These are phyloP conservation scores for Pithecia hirsuta DNA, from an alignment of 2,797 vertebrate genomes.

Conservation along the genomic window DNA sequence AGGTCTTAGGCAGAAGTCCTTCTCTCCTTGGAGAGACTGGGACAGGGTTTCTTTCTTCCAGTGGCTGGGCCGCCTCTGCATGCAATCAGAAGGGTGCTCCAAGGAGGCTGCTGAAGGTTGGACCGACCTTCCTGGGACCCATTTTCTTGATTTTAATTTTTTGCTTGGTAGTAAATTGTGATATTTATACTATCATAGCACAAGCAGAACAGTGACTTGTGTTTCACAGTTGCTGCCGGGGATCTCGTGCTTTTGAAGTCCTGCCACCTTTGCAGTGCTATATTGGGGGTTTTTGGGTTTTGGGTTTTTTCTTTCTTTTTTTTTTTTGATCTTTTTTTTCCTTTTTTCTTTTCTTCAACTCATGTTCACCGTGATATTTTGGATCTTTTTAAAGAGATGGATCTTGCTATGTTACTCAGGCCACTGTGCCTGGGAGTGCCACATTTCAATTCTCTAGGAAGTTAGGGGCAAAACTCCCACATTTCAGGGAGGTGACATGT, in stretches of 20 bases:
- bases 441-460: not conserved
- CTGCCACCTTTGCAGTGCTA: not conserved
- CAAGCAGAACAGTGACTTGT: not conserved
- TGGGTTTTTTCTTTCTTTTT: too few relatives aligned
- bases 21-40: accelerated
- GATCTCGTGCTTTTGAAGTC: not conserved
- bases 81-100: not conserved
- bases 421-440: not conserved
- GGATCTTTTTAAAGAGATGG: too few relatives aligned
- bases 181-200: not conserved
- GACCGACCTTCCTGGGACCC: not conserved
- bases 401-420: too few relatives aligned
- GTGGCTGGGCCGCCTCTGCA: not conserved
- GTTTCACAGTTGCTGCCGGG: not conserved
- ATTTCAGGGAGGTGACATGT: not conserved
- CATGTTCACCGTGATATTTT: too few relatives aligned
- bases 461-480: not conserved
- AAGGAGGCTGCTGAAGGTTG: not conserved
- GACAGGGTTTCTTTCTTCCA: not conserved
- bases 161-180: not conserved
- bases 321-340: too few relatives aligned
- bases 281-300: too few relatives aligned
- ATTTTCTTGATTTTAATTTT: not conserved
- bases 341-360: too few relatives aligned
- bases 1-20: not conserved